Evolutionary conservation across 1,140 invertebrate genomes (phyloP).

Genomic region (Tetramorium alpestre): DNA sequence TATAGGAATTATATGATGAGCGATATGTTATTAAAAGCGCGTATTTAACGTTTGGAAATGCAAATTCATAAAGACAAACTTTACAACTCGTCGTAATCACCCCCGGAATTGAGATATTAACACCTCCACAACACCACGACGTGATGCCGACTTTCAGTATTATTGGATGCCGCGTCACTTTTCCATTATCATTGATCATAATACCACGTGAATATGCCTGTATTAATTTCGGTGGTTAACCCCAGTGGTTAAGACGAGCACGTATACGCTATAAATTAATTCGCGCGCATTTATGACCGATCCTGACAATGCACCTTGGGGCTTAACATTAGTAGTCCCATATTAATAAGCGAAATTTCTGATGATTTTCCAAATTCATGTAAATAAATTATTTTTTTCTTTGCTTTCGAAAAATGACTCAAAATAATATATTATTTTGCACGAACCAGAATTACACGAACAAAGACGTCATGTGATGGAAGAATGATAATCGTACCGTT

Average conservation of each 20-base stretch:
- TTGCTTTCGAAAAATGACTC: neutral
- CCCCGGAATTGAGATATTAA: conserved; percentile 30
- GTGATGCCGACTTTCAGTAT: conserved; percentile 11
- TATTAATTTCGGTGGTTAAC: conserved; percentile 62
- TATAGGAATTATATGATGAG: conserved; percentile 65
- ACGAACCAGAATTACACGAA: neutral
- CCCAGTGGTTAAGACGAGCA: conserved; percentile 36
- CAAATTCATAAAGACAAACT: conserved; percentile 75
- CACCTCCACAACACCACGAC: conserved; percentile 7
- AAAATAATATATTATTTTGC: neutral
- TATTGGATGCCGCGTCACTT: conserved; percentile 41
- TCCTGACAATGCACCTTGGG: neutral
- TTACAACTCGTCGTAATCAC: conserved; percentile 74
- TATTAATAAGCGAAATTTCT: neutral
- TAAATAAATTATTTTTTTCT: neutral
- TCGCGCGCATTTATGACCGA: conserved; percentile 51
- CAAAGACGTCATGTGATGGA: neutral
- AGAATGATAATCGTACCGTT: neutral
- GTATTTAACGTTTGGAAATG: conserved; percentile 73
- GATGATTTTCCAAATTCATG: neutral
- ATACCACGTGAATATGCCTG: neutral
- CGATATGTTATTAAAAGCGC: conserved; percentile 75
- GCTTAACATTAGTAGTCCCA: neutral
- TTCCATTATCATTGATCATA: conserved; percentile 64
- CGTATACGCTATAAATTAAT: conserved; percentile 67